These are phyloP conservation scores for Arrhamphus sclerolepis DNA, from an alignment of 2,797 vertebrate genomes.

Conservation along the genomic window DNA sequence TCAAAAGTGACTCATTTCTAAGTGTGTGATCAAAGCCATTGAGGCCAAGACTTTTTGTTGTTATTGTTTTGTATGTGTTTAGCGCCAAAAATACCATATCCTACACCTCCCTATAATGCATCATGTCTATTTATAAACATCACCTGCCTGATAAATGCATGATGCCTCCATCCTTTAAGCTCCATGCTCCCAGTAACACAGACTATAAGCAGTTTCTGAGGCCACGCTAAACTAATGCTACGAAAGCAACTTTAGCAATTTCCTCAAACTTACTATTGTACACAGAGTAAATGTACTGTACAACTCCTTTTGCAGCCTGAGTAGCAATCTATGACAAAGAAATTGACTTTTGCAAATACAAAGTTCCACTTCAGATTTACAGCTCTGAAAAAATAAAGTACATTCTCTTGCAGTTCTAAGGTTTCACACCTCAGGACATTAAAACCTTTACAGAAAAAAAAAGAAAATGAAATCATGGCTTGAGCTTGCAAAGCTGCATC, in stretches of 20 bases:
- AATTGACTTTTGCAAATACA: not conserved
- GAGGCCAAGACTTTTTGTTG: not conserved
- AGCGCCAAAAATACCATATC: slow-evolving; percentile 1
- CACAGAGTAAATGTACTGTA: not conserved
- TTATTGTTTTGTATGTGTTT: not conserved
- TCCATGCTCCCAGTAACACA: not conserved
- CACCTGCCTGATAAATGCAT: slow-evolving; percentile 12
- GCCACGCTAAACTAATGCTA: not conserved
- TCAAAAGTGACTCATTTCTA: not conserved
- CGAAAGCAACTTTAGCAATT: slow-evolving; percentile 14
- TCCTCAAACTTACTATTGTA: slow-evolving; percentile 10
- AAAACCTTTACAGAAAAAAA: too few relatives aligned
- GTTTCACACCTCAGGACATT: not conserved
- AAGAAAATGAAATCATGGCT: too few relatives aligned
- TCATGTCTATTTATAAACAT: slow-evolving; percentile 18
- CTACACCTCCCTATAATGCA: not conserved
- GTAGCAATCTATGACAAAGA: not conserved
- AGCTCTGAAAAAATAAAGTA: too few relatives aligned
- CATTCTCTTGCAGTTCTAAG: not conserved
- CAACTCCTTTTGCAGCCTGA: slow-evolving; percentile 2
- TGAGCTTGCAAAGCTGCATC: too few relatives aligned
- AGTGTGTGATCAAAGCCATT: not conserved
- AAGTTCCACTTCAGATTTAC: slow-evolving; percentile 7
- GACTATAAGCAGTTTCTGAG: slow-evolving; percentile 11
- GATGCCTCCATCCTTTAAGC: slow-evolving; percentile 5